These are phyloP conservation scores for Temnothorax nylanderi DNA, from an alignment of 1,140 invertebrate genomes.

Conservation along the genomic window DNA sequence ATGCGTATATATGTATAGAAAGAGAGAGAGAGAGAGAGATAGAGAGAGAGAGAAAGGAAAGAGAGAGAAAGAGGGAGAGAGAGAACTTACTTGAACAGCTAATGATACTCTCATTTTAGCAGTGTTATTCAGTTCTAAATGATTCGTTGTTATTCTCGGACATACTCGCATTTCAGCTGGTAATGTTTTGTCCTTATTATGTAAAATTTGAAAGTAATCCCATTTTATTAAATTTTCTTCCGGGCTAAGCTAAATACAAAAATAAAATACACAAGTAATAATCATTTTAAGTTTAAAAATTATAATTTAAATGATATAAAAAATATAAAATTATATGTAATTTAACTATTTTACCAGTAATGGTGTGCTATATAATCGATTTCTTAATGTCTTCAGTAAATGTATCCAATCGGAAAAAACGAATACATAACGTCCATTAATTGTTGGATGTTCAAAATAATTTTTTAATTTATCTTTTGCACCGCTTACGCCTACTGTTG, in stretches of 20 bases:
- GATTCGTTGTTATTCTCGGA: not conserved
- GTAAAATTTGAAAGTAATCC: not conserved
- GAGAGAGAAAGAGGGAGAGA: too few species aligned
- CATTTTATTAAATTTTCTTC: not conserved
- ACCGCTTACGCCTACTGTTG: too few species aligned
- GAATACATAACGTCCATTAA: not conserved
- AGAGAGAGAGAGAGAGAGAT: too few species aligned
- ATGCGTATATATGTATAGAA: too few species aligned
- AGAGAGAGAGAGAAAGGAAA: too few species aligned
- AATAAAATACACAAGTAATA: not conserved
- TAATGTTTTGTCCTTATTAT: not conserved
- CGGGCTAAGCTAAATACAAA: not conserved
- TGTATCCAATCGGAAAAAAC: not conserved
- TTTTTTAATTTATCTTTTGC: too few species aligned
- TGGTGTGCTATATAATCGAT: not conserved
- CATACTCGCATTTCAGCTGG: not conserved
- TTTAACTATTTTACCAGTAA: not conserved
- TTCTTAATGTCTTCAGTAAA: not conserved
- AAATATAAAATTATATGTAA: too few species aligned
- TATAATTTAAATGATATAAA: not conserved
- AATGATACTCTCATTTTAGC: not conserved
- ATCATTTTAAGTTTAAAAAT: not conserved
- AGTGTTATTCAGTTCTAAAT: not conserved
- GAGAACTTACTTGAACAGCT: not conserved
- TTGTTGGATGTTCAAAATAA: too few species aligned